Evolutionary conservation across 2,113 vertebrate genomes (phyloP), one percentile per base, ranked within the genome.

Genomic region (Zapus hudsonius): DNA sequence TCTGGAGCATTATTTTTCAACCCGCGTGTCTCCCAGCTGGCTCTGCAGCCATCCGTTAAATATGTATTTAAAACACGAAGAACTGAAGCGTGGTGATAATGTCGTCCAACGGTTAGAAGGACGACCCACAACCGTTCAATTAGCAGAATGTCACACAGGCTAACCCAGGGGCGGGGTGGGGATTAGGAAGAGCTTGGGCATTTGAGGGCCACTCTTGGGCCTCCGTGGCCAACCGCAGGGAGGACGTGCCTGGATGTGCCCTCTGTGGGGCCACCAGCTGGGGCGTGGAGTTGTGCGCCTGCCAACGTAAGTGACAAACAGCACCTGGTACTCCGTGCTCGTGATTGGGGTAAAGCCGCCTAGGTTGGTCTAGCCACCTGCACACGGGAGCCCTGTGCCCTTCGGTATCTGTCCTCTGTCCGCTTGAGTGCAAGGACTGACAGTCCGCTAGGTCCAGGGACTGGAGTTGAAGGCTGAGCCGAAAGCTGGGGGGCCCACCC

Each of bases 31-130:
- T 97, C 96, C 98, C 99, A 99, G 98, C 98, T 99, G 98, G 98
- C 97, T 96, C 96, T 92, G 89, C 97, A 96, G 96, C 97, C 97
- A 97, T 97, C 98, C 97, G 98, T 98, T 98, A 98, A 98, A 97
- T 97, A 98, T 97, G 98, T 98, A 96, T 98, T 98, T 98, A 98
- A 98, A 98, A 97, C 98, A 97, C 95, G 98, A 98, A 98, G 98
- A 98, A 98, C 98, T 97, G 98, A 99, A 98, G 99, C 98, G 98
- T 98, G 98, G 97, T 98, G 98, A 98, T 98, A 97, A 70, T 95
- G 97, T 97, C 97, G 94, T 97, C 98, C 97, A 98, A 99, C 98
- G 98, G 99, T 98, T 98, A 97, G 92, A 96, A 98, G 97, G 98
- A 98, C 98, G 98, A 98, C 98, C 98, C 96, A 95, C 92, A 96